Evolutionary conservation across 1,140 invertebrate species (phyloP).

Genomic region (Pogonomyrmex californicus): DNA sequence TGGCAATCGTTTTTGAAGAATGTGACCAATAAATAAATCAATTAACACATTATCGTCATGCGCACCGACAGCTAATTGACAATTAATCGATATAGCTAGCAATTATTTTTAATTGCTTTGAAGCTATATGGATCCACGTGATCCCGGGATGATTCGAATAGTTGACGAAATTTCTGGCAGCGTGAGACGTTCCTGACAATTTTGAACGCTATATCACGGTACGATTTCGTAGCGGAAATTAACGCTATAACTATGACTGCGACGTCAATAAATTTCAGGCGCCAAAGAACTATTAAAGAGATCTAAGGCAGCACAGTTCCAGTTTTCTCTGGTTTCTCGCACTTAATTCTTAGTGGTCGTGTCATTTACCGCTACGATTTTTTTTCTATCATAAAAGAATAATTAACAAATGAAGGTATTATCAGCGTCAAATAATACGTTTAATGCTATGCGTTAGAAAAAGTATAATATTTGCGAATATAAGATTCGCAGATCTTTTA

Average conservation of each 20-base stretch:
- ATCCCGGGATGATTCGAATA: not conserved
- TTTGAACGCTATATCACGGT: constrained; percentile 17
- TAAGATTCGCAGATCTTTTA: not conserved
- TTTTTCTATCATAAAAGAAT: not conserved
- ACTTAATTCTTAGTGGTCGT: not conserved
- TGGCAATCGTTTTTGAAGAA: not conserved
- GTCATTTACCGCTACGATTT: not conserved
- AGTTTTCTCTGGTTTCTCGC: not conserved
- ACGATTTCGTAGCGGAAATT: constrained; percentile 29
- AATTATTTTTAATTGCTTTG: not conserved
- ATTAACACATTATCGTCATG: not conserved
- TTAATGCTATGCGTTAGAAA: not conserved
- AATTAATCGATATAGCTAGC: constrained; percentile 14
- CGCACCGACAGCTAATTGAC: constrained; percentile 4
- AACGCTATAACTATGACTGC: not conserved
- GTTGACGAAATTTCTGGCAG: constrained; percentile 64
- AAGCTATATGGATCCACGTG: constrained; percentile 47
- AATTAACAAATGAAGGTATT: not conserved
- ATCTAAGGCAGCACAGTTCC: not conserved
- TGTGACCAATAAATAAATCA: not conserved
- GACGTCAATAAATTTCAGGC: constrained; percentile 20
- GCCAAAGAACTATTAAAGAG: not conserved
- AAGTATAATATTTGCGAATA: constrained; percentile 6
- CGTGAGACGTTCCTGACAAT: not conserved
- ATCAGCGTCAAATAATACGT: not conserved